A percentile compares a stretch with the other conserved stretches of the same genome.
These are phyloP conservation scores for Drosophila prolongata DNA, from an alignment of 2,888 invertebrate genomes.

Conservation along the genomic window DNA sequence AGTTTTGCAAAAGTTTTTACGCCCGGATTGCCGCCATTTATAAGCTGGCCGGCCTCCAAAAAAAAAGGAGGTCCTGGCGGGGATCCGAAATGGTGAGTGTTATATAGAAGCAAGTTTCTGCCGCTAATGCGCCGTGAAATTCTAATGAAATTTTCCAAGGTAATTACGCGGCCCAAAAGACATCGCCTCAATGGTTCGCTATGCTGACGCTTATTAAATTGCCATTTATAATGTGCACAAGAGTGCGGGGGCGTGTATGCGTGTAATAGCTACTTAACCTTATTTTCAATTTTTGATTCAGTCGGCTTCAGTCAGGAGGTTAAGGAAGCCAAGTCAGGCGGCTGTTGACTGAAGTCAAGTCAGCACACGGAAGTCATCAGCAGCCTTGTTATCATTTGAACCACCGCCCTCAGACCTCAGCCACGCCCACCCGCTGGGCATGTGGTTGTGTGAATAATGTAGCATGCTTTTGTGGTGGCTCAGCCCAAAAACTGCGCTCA, in stretches of 20 bases:
- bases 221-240: slow-evolving; percentile 48
- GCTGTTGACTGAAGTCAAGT: slow-evolving; percentile 35
- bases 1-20: slow-evolving; percentile 64
- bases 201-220: slow-evolving; percentile 65
- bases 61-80: slow-evolving; percentile 17
- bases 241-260: slow-evolving; percentile 41
- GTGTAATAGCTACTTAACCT: slow-evolving; percentile 79
- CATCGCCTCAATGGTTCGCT: slow-evolving; percentile 12
- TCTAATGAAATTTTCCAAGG: slow-evolving; percentile 75
- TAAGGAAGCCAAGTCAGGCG: slow-evolving; percentile 48
- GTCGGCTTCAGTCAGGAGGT: slow-evolving; percentile 51
- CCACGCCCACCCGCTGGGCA: background rate
- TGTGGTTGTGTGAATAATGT: slow-evolving; percentile 59
- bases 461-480: slow-evolving; percentile 63
- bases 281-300: slow-evolving; percentile 80
- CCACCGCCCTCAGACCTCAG: slow-evolving; percentile 8
- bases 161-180: slow-evolving; percentile 63
- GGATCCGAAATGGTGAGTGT: slow-evolving; percentile 1
- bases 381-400: slow-evolving; percentile 73
- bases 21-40: slow-evolving; percentile 50
- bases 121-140: slow-evolving; percentile 76
- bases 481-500: slow-evolving; percentile 50
- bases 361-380: slow-evolving; percentile 73
- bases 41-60: slow-evolving; percentile 23
- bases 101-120: slow-evolving; percentile 39